phyloP scores from a whole-genome alignment of 1,140 invertebrate genomes.

The Magallana angulata region DNA sequence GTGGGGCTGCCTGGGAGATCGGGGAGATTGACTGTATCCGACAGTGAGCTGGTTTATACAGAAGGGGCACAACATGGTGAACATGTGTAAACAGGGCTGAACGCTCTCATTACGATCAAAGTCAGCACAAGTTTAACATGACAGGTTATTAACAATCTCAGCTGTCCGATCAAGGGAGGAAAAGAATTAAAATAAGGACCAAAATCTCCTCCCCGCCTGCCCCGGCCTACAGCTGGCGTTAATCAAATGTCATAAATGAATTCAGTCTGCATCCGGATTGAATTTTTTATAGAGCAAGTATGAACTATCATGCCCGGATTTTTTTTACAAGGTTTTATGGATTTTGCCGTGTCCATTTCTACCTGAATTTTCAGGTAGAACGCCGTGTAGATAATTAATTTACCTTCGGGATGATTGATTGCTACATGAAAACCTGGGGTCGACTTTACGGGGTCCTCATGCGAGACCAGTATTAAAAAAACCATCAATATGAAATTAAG shows the following conservation, averaged over 20 bases:
- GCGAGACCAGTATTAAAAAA: neutral
- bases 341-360: neutral
- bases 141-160: conserved; percentile 20
- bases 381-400: neutral
- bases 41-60: neutral
- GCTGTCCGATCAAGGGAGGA: conserved; percentile 13
- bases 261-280: too few relatives aligned
- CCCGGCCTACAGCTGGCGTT: neutral
- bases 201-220: neutral
- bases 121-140: conserved; percentile 5
- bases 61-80: neutral
- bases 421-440: neutral
- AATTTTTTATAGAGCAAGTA: neutral
- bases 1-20: too few relatives aligned
- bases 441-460: neutral
- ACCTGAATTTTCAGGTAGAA: conserved; percentile 4
- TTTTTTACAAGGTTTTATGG: neutral
- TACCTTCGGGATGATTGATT: conserved; percentile 19
- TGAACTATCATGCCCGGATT: neutral
- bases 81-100: neutral
- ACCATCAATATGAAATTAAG: neutral
- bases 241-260: neutral
- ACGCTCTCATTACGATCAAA: conserved; percentile 5
- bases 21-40: too few relatives aligned
- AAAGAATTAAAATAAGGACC: neutral